phyloP scores from a whole-genome alignment of 2,888 invertebrate genomes.

The Rosalia funebris region DNA sequence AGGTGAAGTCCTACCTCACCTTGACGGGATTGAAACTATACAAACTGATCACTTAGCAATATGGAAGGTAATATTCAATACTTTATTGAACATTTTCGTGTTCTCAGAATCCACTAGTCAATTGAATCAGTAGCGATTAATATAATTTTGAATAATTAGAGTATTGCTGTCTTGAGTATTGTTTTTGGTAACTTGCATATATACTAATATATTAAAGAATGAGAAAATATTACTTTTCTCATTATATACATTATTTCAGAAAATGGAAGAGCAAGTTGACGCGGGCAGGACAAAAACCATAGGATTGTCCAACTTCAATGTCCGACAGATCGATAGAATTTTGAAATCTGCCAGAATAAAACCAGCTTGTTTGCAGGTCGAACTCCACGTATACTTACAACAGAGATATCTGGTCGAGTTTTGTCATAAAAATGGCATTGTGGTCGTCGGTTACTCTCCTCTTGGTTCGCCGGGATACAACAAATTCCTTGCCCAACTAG shows the following conservation, averaged over 20 bases:
- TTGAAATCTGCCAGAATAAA: conserved; percentile 63
- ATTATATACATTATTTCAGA: no score
- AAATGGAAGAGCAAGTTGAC: conserved; percentile 73
- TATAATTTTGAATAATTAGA: no score
- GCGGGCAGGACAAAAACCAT: conserved; percentile 79
- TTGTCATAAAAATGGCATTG: conserved; percentile 36
- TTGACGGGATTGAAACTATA: conserved; percentile 51
- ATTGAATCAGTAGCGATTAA: no score
- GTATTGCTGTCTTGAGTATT: no score
- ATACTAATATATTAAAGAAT: no score
- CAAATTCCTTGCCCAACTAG: conserved; percentile 60
- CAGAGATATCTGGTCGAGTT: conserved; percentile 61
- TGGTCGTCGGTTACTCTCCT: conserved; percentile 61
- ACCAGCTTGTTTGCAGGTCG: conserved; percentile 74
- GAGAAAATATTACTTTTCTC: no score
- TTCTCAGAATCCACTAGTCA: not conserved
- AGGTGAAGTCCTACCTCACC: not conserved
- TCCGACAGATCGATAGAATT: conserved; percentile 30
- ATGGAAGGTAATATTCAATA: conserved; percentile 41
- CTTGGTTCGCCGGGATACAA: conserved; percentile 61
- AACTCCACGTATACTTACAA: conserved; percentile 66
- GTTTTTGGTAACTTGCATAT: no score
- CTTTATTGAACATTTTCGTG: not conserved
- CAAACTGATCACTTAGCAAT: conserved; percentile 39
- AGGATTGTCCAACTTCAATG: conserved; percentile 72